Evolutionary conservation across 1,140 invertebrate genomes (phyloP).

Genomic region (Zaprionus camerounensis): DNA sequence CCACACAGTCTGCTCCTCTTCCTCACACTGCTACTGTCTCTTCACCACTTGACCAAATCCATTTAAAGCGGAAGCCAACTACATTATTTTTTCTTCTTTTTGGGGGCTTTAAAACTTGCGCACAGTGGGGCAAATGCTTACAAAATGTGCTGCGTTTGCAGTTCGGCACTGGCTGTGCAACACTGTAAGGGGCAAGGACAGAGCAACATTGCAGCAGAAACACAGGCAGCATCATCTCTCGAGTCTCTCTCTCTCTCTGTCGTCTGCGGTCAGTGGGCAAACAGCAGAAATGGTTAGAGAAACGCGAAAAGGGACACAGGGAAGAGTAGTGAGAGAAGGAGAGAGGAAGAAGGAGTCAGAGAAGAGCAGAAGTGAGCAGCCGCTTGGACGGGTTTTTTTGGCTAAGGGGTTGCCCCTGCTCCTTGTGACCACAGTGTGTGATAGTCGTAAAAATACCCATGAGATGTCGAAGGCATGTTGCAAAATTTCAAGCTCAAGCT

Average conservation of each 20-base stretch:
- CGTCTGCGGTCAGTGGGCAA: constrained; percentile 47
- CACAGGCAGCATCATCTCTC: constrained; percentile 3
- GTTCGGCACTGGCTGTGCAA: neutral
- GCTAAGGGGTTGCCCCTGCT: neutral
- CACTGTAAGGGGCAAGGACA: neutral
- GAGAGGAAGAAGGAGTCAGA: neutral
- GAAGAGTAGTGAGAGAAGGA: neutral
- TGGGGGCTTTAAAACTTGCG: constrained; percentile 18
- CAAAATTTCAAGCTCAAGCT: constrained; percentile 80
- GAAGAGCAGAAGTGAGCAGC: neutral
- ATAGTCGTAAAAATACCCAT: constrained; percentile 79
- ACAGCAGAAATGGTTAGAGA: constrained; percentile 33
- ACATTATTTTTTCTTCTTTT: neutral
- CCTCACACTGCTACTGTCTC: neutral
- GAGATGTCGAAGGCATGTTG: constrained; percentile 81
- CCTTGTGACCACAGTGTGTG: constrained; percentile 36
- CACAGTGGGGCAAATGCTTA: constrained; percentile 15
- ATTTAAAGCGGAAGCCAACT: constrained; percentile 51
- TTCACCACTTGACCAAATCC: constrained; percentile 43
- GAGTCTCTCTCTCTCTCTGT: neutral
- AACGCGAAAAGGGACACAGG: constrained; percentile 22
- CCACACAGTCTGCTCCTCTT: neutral
- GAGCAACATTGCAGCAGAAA: constrained; percentile 22
- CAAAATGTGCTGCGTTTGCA: neutral
- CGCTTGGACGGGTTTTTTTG: constrained; percentile 42